These are phyloP conservation scores for Gymnobelideus leadbeateri DNA, from an alignment of 2,113 vertebrate species.

Conservation along the genomic window DNA sequence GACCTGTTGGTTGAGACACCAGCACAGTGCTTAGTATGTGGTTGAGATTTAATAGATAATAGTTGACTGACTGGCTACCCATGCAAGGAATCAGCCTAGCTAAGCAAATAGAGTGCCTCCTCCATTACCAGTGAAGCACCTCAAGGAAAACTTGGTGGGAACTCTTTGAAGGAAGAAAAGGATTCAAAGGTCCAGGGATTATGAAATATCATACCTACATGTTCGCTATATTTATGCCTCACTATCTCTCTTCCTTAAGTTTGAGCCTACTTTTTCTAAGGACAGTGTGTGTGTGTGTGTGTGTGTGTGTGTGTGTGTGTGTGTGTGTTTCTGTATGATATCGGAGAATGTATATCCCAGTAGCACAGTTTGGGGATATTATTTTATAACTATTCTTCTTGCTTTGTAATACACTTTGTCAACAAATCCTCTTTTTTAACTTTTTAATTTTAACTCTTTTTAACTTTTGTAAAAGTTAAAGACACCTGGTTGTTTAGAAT, in stretches of 20 bases:
- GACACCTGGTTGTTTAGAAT: not conserved
- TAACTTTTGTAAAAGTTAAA: not conserved
- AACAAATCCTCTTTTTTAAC: not conserved
- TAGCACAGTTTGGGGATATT: not conserved
- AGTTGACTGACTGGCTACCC: not conserved
- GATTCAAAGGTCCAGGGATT: not conserved
- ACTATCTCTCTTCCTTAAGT: not conserved
- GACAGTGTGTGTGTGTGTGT: too few relatives aligned
- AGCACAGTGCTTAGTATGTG: not conserved
- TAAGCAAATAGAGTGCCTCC: too few relatives aligned
- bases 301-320: too few relatives aligned
- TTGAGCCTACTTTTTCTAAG: not conserved
- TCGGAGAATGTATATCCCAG: not conserved
- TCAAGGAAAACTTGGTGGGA: not conserved
- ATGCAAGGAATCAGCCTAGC: not conserved
- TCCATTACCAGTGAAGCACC: not conserved
- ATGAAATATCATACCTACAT: not conserved
- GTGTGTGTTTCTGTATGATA: too few relatives aligned
- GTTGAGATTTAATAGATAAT: not conserved
- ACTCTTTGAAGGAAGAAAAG: not conserved
- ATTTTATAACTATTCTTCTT: not conserved
- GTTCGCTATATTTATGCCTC: not conserved
- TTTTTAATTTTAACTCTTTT: too few relatives aligned
- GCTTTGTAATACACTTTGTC: not conserved
- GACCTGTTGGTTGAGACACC: not conserved